Conservation (phyloP, 2,113 vertebrate species). For the Gulo gulo region DNA sequence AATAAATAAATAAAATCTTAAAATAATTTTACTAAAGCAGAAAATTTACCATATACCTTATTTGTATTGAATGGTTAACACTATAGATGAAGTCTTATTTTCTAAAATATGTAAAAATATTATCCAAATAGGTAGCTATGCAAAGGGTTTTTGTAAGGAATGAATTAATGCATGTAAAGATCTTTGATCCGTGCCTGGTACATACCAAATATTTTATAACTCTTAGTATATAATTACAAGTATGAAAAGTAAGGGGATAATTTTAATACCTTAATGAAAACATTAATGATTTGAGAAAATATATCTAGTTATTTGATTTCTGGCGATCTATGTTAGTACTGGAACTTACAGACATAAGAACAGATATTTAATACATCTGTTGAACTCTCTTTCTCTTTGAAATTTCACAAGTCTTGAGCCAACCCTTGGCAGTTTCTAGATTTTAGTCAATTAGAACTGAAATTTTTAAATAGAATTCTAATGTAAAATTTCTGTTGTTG, state of each 20-base stretch:
- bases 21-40: neutral
- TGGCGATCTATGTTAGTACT: neutral
- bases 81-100: neutral
- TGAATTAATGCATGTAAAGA: neutral
- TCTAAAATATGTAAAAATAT: neutral
- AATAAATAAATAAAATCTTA: too few relatives aligned
- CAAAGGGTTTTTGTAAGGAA: neutral
- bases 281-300: neutral
- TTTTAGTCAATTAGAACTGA: constrained; percentile 58
- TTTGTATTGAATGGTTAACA: neutral
- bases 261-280: neutral
- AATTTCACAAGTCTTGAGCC: constrained; percentile 41
- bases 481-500: constrained; percentile 51
- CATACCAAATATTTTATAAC: neutral
- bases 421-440: constrained; percentile 47
- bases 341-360: neutral
- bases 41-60: neutral
- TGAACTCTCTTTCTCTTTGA: constrained; percentile 40
- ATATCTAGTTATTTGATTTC: neutral
- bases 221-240: neutral
- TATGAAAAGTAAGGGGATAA: neutral
- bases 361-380: constrained; percentile 43
- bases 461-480: constrained; percentile 52
- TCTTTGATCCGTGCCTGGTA: neutral
- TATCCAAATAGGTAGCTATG: neutral